Conservation (phyloP, 2,888 invertebrate genomes). For the Exephanes ischioxanthus region DNA sequence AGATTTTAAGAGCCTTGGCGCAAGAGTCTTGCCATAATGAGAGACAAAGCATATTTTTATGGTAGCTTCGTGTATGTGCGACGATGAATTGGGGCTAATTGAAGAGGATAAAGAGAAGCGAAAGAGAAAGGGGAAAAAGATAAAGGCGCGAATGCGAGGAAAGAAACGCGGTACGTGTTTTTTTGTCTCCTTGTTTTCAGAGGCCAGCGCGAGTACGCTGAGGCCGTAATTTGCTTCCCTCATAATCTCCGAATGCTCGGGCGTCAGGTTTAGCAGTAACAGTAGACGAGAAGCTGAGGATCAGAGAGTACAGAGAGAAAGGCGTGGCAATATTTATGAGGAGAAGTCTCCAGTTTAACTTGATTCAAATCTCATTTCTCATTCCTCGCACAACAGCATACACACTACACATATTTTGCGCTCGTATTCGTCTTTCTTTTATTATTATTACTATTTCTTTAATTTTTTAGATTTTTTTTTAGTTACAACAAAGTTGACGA, state of each 20-base stretch:
- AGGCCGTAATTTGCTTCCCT: slow-evolving; percentile 20
- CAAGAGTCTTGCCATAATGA: slow-evolving; percentile 79
- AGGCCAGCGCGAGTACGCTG: slow-evolving; percentile 26
- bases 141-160: slow-evolving; percentile 14
- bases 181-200: slow-evolving; percentile 37
- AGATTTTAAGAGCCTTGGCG: slow-evolving; percentile 76
- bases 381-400: slow-evolving; percentile 47
- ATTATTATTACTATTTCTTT: slow-evolving; percentile 17
- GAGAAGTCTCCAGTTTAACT: slow-evolving; percentile 63
- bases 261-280: slow-evolving; percentile 22
- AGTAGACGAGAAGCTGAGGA: neutral
- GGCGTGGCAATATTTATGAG: slow-evolving; percentile 65
- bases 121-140: slow-evolving; percentile 37
- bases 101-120: slow-evolving; percentile 41
- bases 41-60: slow-evolving; percentile 82
- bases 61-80: slow-evolving; percentile 76
- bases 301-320: slow-evolving; percentile 27
- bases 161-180: slow-evolving; percentile 62
- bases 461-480: slow-evolving; percentile 58
- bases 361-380: slow-evolving; percentile 58
- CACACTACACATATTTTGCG: slow-evolving; percentile 53
- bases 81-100: slow-evolving; percentile 61
- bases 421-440: slow-evolving; percentile 66
- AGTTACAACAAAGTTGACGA: slow-evolving; percentile 76
- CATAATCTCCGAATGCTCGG: slow-evolving; percentile 12